Evolutionary conservation across 2,888 invertebrate genomes (phyloP).

Genomic region (Gryllus longicercus): DNA sequence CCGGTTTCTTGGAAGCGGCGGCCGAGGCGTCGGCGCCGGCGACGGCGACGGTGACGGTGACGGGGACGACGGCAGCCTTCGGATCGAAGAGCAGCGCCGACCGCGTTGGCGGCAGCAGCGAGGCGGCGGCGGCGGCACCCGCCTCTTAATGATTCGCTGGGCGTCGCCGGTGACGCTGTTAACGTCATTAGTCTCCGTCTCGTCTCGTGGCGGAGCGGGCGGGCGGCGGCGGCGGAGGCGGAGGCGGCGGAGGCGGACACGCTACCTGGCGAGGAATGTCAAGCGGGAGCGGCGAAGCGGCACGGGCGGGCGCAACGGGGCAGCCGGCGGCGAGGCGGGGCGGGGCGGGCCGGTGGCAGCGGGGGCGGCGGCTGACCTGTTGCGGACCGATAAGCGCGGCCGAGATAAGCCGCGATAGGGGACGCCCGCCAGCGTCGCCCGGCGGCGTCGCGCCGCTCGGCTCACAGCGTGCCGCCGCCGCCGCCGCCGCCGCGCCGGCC

Average conservation of each 20-base stretch:
- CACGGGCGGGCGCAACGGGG: neutral
- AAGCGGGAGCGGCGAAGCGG: neutral
- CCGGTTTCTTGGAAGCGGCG: too few relatives aligned
- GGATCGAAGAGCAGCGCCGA: neutral
- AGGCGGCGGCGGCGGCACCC: slow-evolving; percentile 5
- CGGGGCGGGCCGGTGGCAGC: neutral
- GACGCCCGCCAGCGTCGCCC: neutral
- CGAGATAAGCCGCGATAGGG: slow-evolving; percentile 4
- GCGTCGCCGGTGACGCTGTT: slow-evolving; percentile 17
- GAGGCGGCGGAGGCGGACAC: neutral
- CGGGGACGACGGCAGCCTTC: neutral
- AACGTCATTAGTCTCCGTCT: slow-evolving; percentile 17
- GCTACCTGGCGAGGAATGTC: neutral
- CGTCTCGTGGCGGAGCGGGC: neutral
- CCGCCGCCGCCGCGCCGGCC: neutral
- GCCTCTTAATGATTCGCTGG: slow-evolving; percentile 17
- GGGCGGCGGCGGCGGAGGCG: neutral
- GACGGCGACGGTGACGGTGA: too few relatives aligned
- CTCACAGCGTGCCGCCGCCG: neutral
- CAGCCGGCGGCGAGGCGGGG: neutral
- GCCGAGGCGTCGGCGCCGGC: too few relatives aligned
- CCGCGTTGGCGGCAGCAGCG: neutral
- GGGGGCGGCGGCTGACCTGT: neutral
- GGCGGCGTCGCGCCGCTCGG: neutral
- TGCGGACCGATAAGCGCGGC: neutral